phyloP scores from a whole-genome alignment of 2,888 invertebrate species.

The Alviniconcha strummeri region DNA sequence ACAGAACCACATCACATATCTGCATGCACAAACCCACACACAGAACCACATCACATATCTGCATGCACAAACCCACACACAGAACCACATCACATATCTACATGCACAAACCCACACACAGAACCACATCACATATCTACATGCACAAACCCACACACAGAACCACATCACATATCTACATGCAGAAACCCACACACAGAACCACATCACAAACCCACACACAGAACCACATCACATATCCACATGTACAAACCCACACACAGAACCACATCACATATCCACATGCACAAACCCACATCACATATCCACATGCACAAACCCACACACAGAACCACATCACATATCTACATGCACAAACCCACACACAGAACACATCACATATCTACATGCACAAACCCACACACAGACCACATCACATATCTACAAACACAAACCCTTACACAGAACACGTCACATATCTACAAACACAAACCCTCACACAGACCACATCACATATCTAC shows the following conservation, averaged over 20 bases:
- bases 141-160: too few relatives aligned
- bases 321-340: too few relatives aligned
- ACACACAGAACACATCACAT: neutral
- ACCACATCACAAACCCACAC: too few relatives aligned
- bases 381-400: neutral
- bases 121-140: too few relatives aligned
- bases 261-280: too few relatives aligned
- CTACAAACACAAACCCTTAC: neutral
- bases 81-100: neutral
- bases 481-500: too few relatives aligned
- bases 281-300: too few relatives aligned
- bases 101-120: too few relatives aligned
- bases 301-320: too few relatives aligned
- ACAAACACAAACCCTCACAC: too few relatives aligned
- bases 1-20: neutral
- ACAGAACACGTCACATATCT: neutral
- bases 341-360: neutral
- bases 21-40: neutral
- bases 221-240: neutral
- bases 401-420: neutral
- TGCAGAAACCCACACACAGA: too few relatives aligned
- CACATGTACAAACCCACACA: neutral
- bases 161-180: slow-evolving; percentile 64
- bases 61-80: neutral
- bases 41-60: neutral